Evolutionary conservation across 2,113 vertebrate species (phyloP).

Genomic region (Cygnus buccinator): DNA sequence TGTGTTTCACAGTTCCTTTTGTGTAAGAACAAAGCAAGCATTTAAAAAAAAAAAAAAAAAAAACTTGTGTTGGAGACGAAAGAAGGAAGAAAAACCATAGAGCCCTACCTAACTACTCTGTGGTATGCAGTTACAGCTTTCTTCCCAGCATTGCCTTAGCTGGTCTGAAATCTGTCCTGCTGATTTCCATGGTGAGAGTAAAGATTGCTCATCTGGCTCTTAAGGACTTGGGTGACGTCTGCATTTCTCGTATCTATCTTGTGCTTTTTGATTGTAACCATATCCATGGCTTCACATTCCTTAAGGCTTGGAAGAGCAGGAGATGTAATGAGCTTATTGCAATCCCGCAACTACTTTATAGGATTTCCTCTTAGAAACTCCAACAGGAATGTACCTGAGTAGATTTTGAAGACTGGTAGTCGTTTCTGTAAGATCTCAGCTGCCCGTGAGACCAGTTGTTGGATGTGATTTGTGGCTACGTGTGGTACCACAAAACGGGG

Average conservation of each 20-base stretch:
- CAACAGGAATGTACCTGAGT: accelerated
- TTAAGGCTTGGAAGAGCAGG: not conserved
- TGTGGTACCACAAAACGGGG: not conserved
- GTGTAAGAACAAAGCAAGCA: not conserved
- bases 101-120: not conserved
- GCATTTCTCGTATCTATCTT: not conserved
- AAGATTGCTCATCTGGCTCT: not conserved
- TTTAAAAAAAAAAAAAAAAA: not conserved
- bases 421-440: not conserved
- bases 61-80: not conserved
- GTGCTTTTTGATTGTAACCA: not conserved
- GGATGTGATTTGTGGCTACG: not conserved
- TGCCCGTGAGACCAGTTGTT: not conserved
- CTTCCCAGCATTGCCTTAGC: not conserved
- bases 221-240: not conserved
- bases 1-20: not conserved
- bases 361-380: not conserved
- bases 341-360: not conserved
- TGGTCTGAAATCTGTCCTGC: not conserved
- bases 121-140: not conserved
- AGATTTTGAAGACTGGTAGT: not conserved
- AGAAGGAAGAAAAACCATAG: not conserved
- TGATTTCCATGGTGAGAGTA: not conserved
- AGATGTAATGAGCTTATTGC: not conserved
- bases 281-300: not conserved